phyloP scores from a whole-genome alignment of 2,888 invertebrate species.

The Apamea anceps region DNA sequence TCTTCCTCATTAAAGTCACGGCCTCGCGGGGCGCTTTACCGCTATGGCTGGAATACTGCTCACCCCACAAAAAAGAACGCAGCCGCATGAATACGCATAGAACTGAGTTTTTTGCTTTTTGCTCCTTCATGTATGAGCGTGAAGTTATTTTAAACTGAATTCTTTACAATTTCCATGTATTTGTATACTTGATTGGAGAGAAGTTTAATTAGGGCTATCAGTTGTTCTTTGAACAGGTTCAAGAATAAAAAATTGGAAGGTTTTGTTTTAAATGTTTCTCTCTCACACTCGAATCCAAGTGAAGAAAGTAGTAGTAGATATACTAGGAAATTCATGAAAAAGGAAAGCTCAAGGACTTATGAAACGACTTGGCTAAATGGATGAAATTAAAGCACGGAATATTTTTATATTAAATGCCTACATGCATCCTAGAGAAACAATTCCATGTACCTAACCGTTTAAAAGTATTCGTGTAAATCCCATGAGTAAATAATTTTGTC shows the following conservation, averaged over 20 bases:
- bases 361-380: background rate
- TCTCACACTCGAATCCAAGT: background rate
- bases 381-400: background rate
- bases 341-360: background rate
- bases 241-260: background rate
- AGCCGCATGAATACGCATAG: slow-evolving; percentile 46
- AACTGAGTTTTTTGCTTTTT: slow-evolving; percentile 45
- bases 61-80: slow-evolving; percentile 31
- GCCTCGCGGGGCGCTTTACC: slow-evolving; percentile 22
- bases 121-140: slow-evolving; percentile 36
- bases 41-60: slow-evolving; percentile 18
- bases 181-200: slow-evolving; percentile 50
- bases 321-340: background rate
- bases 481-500: background rate
- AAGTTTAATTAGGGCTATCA: slow-evolving; percentile 49
- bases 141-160: slow-evolving; percentile 56
- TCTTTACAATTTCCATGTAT: slow-evolving; percentile 61
- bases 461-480: background rate
- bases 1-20: slow-evolving; percentile 8
- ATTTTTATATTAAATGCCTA: background rate
- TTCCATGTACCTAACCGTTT: background rate
- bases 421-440: background rate
- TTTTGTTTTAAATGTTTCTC: background rate
- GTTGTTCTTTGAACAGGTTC: background rate
- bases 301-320: background rate